Percentiles rank a stretch among this genome's conserved stretches.
phyloP scores from a whole-genome alignment of 2,888 invertebrate species.

The Rotaria macrura region DNA sequence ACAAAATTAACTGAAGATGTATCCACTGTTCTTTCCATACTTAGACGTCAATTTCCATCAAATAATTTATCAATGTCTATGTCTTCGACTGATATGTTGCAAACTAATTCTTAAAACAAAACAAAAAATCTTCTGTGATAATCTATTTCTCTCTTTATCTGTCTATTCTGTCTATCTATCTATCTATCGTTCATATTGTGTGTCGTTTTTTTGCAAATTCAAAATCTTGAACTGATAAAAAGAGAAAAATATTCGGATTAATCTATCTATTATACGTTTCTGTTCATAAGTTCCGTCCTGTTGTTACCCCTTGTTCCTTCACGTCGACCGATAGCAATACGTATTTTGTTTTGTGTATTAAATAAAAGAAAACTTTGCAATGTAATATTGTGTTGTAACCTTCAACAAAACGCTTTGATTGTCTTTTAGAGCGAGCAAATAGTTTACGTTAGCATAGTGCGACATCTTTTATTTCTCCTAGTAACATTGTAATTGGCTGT shows the following conservation, averaged over 20 bases:
- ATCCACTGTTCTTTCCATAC: background rate
- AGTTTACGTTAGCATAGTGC: background rate
- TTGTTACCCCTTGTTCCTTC: background rate
- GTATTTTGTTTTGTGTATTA: background rate
- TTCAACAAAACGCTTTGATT: too few species aligned
- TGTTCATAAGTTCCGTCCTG: background rate
- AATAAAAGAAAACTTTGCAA: background rate
- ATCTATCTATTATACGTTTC: background rate
- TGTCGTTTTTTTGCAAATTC: background rate
- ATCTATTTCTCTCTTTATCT: background rate
- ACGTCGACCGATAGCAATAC: background rate
- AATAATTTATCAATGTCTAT: background rate
- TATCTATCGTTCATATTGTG: background rate
- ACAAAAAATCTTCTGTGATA: background rate
- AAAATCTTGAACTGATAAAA: background rate
- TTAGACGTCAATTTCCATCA: background rate
- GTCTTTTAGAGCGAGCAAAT: too few species aligned
- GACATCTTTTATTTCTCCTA: background rate
- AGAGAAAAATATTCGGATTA: background rate
- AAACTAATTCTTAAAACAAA: background rate
- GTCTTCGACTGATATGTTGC: background rate
- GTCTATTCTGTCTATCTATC: too few species aligned
- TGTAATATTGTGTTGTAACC: background rate
- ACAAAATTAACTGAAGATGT: conserved; percentile 2
- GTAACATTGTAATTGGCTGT: background rate